phyloP scores from a whole-genome alignment of 2,888 invertebrate genomes.

The Strigamia transsilvanica region DNA sequence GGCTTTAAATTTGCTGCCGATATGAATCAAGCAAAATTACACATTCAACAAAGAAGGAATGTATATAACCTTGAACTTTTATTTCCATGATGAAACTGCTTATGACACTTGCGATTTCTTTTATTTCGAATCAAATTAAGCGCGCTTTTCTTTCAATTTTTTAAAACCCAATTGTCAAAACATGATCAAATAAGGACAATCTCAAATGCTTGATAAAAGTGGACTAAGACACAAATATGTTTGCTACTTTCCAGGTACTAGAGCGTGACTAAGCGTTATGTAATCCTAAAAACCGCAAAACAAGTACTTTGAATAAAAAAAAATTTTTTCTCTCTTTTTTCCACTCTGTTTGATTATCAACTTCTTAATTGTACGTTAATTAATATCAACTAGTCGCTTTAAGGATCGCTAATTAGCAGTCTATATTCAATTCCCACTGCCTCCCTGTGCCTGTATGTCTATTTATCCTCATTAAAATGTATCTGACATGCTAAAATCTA shows the following conservation, averaged over 20 bases:
- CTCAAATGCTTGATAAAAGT: not conserved
- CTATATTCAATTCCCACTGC: not conserved
- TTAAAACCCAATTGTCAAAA: not conserved
- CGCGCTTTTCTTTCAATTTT: too few relatives aligned
- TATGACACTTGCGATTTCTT: not conserved
- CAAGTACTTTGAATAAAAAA: not conserved
- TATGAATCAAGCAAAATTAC: not conserved
- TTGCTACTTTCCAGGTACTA: not conserved
- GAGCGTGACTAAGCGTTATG: not conserved
- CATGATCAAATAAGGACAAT: not conserved
- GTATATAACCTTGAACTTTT: constrained; percentile 24
- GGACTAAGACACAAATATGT: not conserved
- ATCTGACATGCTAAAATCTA: not conserved
- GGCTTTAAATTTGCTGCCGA: constrained; percentile 7
- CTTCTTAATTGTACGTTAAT: not conserved
- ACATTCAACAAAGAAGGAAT: constrained; percentile 2
- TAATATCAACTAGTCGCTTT: not conserved
- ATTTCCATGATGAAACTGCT: not conserved
- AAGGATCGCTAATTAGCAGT: not conserved
- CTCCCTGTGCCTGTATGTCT: not conserved
- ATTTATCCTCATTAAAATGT: not conserved
- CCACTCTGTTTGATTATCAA: too few relatives aligned
- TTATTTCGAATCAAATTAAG: not conserved
- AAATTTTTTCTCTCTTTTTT: not conserved
- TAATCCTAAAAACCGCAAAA: not conserved